These are phyloP conservation scores for Microplitis demolitor DNA, from an alignment of 1,140 invertebrate genomes.

Conservation along the genomic window DNA sequence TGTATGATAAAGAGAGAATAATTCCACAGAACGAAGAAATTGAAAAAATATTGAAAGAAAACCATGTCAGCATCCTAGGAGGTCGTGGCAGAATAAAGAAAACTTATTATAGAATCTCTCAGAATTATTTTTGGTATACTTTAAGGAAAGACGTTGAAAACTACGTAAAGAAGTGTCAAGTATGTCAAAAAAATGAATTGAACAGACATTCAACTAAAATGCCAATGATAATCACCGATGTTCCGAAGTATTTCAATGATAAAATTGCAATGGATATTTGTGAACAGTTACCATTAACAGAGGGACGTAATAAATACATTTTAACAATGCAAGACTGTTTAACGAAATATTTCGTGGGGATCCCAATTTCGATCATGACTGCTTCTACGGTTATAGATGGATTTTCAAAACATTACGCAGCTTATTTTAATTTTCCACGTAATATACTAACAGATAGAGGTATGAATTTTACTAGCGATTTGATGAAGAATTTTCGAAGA, in stretches of 20 bases:
- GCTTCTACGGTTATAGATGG: too few relatives aligned
- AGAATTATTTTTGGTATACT: slow-evolving; percentile 22
- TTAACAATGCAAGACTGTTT: slow-evolving; percentile 21
- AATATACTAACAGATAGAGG: slow-evolving; percentile 41
- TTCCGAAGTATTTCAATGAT: slow-evolving; percentile 13
- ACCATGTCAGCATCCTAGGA: slow-evolving; percentile 13
- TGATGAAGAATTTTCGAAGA: slow-evolving; percentile 21
- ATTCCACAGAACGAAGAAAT: background rate
- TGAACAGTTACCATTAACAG: slow-evolving; percentile 21
- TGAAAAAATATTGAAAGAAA: slow-evolving; percentile 21
- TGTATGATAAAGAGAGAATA: slow-evolving; percentile 6
- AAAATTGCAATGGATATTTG: slow-evolving; percentile 27
- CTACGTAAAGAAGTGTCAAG: slow-evolving; percentile 16
- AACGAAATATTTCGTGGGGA: too few relatives aligned
- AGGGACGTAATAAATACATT: slow-evolving; percentile 22
- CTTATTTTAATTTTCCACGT: slow-evolving; percentile 2
- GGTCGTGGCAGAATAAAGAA: slow-evolving; percentile 21
- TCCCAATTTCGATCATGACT: too few relatives aligned
- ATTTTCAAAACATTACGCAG: too few relatives aligned
- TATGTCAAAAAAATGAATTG: slow-evolving; percentile 25
- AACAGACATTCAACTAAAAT: slow-evolving; percentile 14
- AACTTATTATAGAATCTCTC: slow-evolving; percentile 16
- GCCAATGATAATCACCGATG: slow-evolving; percentile 28
- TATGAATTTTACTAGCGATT: slow-evolving; percentile 32
- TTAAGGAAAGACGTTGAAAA: slow-evolving; percentile 25